Evolutionary conservation across 2,888 invertebrate genomes (phyloP), one percentile per base, ranked within the genome.

Genomic region (Pandemis heparana): DNA sequence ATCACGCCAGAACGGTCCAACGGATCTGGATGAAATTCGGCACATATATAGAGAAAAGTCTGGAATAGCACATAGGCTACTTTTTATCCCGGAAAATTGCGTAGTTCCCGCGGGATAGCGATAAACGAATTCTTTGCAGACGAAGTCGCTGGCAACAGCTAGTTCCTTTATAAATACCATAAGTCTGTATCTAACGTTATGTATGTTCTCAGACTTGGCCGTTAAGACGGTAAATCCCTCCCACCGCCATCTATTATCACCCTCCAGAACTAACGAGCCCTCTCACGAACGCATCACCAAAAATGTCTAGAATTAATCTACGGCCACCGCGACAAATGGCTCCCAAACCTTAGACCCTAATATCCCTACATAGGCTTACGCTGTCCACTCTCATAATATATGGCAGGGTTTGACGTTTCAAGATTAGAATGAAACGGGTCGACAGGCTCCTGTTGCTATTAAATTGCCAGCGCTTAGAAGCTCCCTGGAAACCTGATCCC

Each of bases 371-470:
- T 14, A 73, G 72, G 68, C 75, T 75, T 72, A 60, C 48, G 53
- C 75, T 76, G 75, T 76, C 76, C 41, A 48, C 23, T 67, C 53
- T 65, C 62, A 65, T 75, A 75, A 76, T 75, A 53, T 76, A 76
- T 74, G 48, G 59, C 18, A 53, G 70, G 60, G 68, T 74, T 71
- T 75, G 75, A 75, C 76, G 73, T 64, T 23, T 53, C 61, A 65
- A 75, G 75, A 75, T 77, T 74, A 75, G 38, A 1, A 62, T 76
- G 76, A 76, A 64, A 66, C 67, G 76, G 76, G 76, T 76, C 66
- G 59, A 70, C 63, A 64, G 70, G 70, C 23, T 43, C 67, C 64
- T 48, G 64, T 64, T 65, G 48, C 51, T 65, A 65, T 51, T 38
- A 64, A 73, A 73, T 69, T 69, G 63, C 68, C 63, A 9, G 41